phyloP scores from a whole-genome alignment of 2,113 vertebrate genomes.

The Amia ocellicauda region DNA sequence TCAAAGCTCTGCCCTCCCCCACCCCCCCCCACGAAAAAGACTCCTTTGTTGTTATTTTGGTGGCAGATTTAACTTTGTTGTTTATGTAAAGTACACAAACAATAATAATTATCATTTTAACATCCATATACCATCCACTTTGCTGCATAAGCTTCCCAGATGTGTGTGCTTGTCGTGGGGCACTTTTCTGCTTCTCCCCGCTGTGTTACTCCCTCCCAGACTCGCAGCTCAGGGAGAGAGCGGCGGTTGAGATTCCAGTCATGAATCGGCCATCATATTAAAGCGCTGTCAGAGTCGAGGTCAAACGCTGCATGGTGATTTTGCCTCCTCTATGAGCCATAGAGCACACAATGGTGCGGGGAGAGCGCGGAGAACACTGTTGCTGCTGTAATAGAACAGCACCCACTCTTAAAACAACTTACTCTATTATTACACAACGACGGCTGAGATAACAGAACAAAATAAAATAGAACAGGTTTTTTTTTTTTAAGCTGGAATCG shows the following conservation, averaged over 20 bases:
- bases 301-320: slow-evolving; percentile 73
- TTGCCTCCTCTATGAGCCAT: slow-evolving; percentile 66
- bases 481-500: no score
- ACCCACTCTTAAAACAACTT: slow-evolving; percentile 63
- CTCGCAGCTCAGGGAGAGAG: slow-evolving; percentile 39
- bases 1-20: slow-evolving; percentile 1
- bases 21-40: no score
- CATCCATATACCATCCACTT: no score
- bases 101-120: no score
- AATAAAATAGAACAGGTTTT: slow-evolving; percentile 39
- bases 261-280: slow-evolving; percentile 73
- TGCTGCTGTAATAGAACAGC: slow-evolving; percentile 65
- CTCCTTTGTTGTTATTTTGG: no score
- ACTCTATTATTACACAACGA: slow-evolving; percentile 54
- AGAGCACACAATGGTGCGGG: slow-evolving; percentile 74
- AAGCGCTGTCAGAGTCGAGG: slow-evolving; percentile 71
- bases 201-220: slow-evolving; percentile 45
- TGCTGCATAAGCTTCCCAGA: no score
- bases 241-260: slow-evolving; percentile 68
- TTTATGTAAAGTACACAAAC: no score
- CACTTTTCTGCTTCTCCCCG: no score
- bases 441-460: slow-evolving; percentile 24
- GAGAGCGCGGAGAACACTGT: slow-evolving; percentile 68
- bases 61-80: no score
- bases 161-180: no score